Conservation (phyloP, 2,888 invertebrate species). For the Netelia fuscicornis region DNA sequence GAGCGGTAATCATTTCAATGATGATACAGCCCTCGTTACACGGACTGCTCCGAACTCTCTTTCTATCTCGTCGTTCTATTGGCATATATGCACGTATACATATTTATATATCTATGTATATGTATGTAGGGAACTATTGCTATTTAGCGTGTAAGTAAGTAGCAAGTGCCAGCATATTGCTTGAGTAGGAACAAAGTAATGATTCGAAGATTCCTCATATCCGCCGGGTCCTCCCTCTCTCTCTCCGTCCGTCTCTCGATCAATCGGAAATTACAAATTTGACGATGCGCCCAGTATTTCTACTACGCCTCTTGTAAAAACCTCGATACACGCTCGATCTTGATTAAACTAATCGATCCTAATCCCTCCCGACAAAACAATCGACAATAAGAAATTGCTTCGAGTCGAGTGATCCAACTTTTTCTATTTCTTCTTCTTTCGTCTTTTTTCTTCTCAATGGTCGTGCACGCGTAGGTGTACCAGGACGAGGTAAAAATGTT, state of each 20-base stretch:
- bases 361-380: too few species aligned
- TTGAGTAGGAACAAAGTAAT: too few species aligned
- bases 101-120: background rate
- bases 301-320: too few species aligned
- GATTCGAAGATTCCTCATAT: too few species aligned
- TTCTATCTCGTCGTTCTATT: constrained; percentile 31
- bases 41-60: constrained; percentile 51
- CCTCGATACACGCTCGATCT: too few species aligned
- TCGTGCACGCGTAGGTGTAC: background rate
- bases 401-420: background rate
- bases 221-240: too few species aligned
- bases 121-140: background rate
- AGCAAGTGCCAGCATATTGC: background rate
- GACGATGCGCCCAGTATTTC: too few species aligned
- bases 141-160: background rate
- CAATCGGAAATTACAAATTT: too few species aligned
- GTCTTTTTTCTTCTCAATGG: background rate
- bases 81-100: background rate
- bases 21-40: constrained; percentile 80
- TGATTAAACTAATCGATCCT: too few species aligned
- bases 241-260: too few species aligned
- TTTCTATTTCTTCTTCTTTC: background rate
- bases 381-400: too few species aligned
- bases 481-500: background rate
- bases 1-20: constrained; percentile 82